Conservation (phyloP, 1,140 invertebrate genomes). For the Camponotus vicinus region DNA sequence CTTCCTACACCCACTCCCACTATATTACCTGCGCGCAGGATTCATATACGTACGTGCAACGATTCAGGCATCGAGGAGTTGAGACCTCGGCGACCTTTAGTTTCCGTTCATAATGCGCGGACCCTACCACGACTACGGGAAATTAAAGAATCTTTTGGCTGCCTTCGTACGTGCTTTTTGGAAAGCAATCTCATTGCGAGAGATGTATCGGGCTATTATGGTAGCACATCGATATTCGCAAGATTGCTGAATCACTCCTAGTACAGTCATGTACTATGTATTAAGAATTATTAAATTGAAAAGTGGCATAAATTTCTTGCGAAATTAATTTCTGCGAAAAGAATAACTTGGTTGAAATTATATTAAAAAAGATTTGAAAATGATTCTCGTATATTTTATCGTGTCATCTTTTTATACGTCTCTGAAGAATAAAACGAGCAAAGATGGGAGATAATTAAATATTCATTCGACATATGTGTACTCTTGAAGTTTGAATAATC, state of each 20-base stretch:
- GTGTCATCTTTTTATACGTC: background rate
- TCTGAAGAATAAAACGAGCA: too few relatives aligned
- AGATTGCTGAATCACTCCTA: background rate
- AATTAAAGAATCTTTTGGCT: slow-evolving; percentile 17
- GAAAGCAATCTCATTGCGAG: slow-evolving; percentile 19
- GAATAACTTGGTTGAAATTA: background rate
- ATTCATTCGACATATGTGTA: background rate
- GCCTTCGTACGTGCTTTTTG: slow-evolving; percentile 36
- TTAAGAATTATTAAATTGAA: slow-evolving; percentile 21
- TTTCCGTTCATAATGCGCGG: slow-evolving; percentile 14
- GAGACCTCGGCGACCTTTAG: slow-evolving; percentile 29
- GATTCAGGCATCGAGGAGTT: slow-evolving; percentile 44
- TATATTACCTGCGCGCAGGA: slow-evolving; percentile 39
- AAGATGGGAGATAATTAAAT: background rate
- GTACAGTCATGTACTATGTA: background rate
- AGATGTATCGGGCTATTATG: background rate
- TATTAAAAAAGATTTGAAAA: background rate
- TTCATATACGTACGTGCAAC: slow-evolving; percentile 48
- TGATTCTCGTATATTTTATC: background rate
- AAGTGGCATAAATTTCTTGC: background rate
- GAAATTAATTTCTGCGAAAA: background rate
- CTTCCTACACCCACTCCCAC: slow-evolving; percentile 51
- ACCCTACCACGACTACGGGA: too few relatives aligned
- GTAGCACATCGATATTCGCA: background rate
- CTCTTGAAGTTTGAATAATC: background rate